Base-by-base conservation (phyloP, 2,888 invertebrate genomes). In the Alcis repandata region DNA sequence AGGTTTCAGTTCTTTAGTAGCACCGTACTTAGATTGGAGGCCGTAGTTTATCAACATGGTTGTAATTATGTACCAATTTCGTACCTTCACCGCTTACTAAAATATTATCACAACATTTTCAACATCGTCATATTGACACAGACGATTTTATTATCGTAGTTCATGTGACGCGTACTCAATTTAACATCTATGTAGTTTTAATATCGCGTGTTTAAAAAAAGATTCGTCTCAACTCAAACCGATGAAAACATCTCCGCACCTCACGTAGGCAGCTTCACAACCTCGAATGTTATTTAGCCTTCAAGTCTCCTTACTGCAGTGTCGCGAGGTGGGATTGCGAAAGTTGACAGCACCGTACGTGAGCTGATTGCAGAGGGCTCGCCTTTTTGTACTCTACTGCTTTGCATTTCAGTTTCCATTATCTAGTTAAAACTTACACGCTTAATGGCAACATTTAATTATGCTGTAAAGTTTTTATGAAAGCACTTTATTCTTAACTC, bases 311-410 rank as follows among this genome's bases (percentile, higher is more conserved):
- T 89, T 84, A 88, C 85, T 80, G 87, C 86, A 87, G 85, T 81
- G 85, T 83, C 84, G 85, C 86, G 88, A 90, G 90, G 90, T 87
- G 87, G 82, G 83, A 85, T 93, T 93, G 89, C 92, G 92, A 93
- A 93, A 93, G 92, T 91, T 89, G 89, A 91, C 91, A 88, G 83
- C 85, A 78, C 72, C 72, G 85, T 86, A 92, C 92, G 92, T 92
- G 92, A 87, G 81, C 69, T 73, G 91, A 81, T 80, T 92, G 83
- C 83, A 77, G 80, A 91, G 78, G 80, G 85, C 81, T 76, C 82
- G 80, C 79, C 83, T 85, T 87, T 85, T 86, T 83, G 80, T 86
- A 70, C 62, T 72, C 74, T 45, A 45, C 20, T 75, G 79, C 79
- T 86, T 88, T 80, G 84, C 80, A 85, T 86, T 83, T 86, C 80